Conservation (phyloP, 2,888 invertebrate genomes). For the Nymphalis urticae region DNA sequence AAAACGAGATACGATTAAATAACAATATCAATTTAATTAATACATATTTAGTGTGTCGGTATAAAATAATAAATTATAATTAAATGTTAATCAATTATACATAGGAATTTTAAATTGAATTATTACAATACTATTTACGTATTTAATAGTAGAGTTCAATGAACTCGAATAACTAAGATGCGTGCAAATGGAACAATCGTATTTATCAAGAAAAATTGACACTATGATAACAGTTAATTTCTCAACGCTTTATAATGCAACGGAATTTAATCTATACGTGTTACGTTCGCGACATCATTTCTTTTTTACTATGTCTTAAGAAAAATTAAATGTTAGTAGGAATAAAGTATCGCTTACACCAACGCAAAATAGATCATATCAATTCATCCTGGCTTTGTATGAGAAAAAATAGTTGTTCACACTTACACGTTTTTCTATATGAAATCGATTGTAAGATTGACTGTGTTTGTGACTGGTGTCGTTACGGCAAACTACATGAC, state of each 20-base stretch:
- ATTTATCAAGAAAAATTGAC: constrained; percentile 25
- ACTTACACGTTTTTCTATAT: no score
- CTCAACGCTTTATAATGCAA: not conserved
- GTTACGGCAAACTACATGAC: no score
- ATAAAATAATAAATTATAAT: not conserved
- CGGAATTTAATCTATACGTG: not conserved
- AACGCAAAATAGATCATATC: no score
- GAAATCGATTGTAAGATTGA: no score
- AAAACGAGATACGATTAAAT: no score
- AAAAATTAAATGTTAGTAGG: no score
- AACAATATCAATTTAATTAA: not conserved
- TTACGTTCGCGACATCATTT: no score
- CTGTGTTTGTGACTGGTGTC: no score
- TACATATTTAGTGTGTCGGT: not conserved
- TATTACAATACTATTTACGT: not conserved
- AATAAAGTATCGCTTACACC: no score
- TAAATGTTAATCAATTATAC: not conserved
- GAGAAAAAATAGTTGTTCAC: no score
- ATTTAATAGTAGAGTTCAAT: constrained; percentile 19
- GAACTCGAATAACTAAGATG: constrained; percentile 19
- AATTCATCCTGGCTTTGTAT: no score
- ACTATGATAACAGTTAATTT: constrained; percentile 7
- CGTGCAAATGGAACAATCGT: constrained; percentile 13
- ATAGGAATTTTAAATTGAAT: not conserved
- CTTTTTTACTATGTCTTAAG: no score